These are phyloP conservation scores for Strix uralensis DNA, from an alignment of 2,113 vertebrate genomes.

Conservation along the genomic window DNA sequence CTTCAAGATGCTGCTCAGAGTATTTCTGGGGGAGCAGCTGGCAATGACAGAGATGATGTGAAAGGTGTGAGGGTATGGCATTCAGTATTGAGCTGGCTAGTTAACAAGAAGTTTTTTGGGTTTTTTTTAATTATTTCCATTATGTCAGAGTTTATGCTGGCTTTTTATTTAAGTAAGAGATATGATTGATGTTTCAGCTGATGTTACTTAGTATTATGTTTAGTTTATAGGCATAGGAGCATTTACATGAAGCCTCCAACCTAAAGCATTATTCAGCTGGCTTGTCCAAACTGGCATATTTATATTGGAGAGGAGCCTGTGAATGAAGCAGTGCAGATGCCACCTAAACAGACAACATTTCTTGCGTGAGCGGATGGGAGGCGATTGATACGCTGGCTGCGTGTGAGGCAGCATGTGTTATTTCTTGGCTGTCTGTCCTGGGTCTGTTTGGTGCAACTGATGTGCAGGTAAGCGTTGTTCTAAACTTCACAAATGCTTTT, in stretches of 20 bases:
- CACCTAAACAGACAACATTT: not conserved
- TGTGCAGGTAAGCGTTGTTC: not conserved
- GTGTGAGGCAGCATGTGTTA: not conserved
- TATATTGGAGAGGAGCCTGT: accelerated
- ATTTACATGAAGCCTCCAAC: not conserved
- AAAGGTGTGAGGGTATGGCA: not conserved
- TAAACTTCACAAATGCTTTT: not conserved
- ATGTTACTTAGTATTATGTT: not conserved
- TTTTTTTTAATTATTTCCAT: not conserved
- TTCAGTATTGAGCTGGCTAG: not conserved
- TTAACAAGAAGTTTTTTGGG: not conserved
- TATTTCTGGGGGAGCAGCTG: not conserved
- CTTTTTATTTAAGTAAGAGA: not conserved
- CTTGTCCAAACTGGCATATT: not conserved
- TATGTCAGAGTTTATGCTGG: not conserved
- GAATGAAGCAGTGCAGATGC: not conserved
- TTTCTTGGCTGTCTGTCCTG: not conserved
- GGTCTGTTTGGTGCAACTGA: not conserved
- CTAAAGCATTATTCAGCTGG: not conserved
- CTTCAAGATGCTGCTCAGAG: not conserved
- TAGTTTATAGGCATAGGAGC: not conserved
- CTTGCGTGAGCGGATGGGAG: not conserved
- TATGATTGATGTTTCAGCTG: not conserved
- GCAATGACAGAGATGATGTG: not conserved
- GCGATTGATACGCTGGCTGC: accelerated